Conservation (phyloP, 2,888 invertebrate species). For the Colostygia pectinataria region DNA sequence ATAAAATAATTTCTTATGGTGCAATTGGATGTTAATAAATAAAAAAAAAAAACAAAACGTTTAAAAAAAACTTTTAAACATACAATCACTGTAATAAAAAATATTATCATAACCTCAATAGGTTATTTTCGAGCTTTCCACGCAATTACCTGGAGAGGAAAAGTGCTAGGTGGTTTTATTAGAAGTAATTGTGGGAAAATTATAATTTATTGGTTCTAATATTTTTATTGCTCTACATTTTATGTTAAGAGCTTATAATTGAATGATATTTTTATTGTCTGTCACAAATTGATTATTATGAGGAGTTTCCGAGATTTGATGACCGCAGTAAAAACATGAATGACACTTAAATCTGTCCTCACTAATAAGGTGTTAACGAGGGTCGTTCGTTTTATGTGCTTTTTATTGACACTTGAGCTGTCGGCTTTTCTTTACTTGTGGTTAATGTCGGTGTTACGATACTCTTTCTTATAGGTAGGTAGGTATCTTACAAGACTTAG, state of each 20-base stretch:
- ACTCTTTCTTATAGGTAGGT: too few relatives aligned
- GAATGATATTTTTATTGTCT: slow-evolving; percentile 50
- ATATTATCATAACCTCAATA: too few relatives aligned
- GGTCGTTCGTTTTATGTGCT: slow-evolving; percentile 75
- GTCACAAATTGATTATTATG: slow-evolving; percentile 52
- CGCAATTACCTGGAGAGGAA: too few relatives aligned
- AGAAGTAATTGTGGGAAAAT: too few relatives aligned
- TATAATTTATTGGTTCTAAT: background rate
- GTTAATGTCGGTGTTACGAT: slow-evolving; percentile 17
- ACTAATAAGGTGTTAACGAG: slow-evolving; percentile 78
- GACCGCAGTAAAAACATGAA: slow-evolving; percentile 65
- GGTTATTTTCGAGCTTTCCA: too few relatives aligned
- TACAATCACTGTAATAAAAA: too few relatives aligned
- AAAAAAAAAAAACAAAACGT: too few relatives aligned
- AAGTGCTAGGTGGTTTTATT: too few relatives aligned
- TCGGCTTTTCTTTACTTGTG: slow-evolving; percentile 52
- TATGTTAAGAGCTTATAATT: slow-evolving; percentile 32
- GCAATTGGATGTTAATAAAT: too few relatives aligned
- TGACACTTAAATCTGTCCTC: slow-evolving; percentile 69
- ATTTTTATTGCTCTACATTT: slow-evolving; percentile 18
- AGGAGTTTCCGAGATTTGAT: slow-evolving; percentile 56
- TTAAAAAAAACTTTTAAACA: too few relatives aligned
- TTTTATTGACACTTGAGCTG: slow-evolving; percentile 74
- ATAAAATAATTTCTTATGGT: too few relatives aligned
- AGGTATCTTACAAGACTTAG: slow-evolving; percentile 59